These are phyloP conservation scores for Falco naumanni DNA, from an alignment of 2,797 vertebrate species.

Conservation along the genomic window DNA sequence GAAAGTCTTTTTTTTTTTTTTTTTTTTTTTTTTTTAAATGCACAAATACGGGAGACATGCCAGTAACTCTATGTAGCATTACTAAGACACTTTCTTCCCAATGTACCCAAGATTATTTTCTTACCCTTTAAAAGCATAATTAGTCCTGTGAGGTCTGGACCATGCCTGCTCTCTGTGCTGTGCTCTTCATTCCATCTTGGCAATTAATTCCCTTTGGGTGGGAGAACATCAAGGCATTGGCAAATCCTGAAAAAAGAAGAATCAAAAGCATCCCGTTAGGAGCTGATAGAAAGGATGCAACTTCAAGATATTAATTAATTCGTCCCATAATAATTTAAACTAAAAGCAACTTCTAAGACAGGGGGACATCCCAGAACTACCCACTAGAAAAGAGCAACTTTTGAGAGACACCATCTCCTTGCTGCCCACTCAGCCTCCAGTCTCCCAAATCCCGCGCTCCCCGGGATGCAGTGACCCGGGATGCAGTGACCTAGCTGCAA, in stretches of 20 bases:
- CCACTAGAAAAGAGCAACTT: neutral
- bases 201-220: neutral
- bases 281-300: neutral
- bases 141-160: conserved; percentile 21
- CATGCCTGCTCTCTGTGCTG: conserved; percentile 10
- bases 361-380: neutral
- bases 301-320: neutral
- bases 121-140: conserved; percentile 30
- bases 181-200: neutral
- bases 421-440: neutral
- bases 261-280: neutral
- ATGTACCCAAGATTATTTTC: neutral
- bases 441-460: neutral
- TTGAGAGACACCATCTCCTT: neutral
- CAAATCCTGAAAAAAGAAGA: neutral
- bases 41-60: neutral
- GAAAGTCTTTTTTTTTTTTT: neutral
- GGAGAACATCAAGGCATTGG: neutral
- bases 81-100: neutral
- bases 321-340: neutral
- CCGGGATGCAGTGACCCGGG: rapidly evolving
- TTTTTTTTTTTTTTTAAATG: neutral
- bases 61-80: neutral
- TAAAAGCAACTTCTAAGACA: neutral
- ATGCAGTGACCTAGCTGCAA: neutral